Percentiles rank a stretch among this genome's conserved stretches.
Conservation (phyloP, 1,140 invertebrate species). For the Neelides sp. region DNA sequence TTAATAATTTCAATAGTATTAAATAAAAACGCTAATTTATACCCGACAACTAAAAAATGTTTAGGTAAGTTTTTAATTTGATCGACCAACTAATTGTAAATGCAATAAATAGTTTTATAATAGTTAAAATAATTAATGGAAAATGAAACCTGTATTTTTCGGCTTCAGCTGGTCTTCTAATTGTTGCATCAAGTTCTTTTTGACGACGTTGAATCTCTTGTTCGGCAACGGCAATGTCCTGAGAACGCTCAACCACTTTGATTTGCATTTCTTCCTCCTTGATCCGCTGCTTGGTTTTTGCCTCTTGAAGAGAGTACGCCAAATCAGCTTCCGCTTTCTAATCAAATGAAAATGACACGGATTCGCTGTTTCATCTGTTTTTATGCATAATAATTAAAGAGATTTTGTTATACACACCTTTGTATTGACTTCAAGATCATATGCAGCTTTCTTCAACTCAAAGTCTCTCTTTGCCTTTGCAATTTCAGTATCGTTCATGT, state of each 20-base stretch:
- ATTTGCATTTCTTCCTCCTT: constrained; percentile 97
- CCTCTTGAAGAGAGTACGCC: constrained; percentile 74
- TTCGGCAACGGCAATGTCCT: constrained; percentile 81
- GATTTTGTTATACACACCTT: constrained; percentile 56
- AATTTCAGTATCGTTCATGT: constrained; percentile 82
- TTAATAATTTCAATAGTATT: constrained; percentile 33
- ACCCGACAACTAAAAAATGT: background rate
- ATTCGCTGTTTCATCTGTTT: background rate
- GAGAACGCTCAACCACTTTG: constrained; percentile 78
- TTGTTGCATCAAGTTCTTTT: constrained; percentile 76
- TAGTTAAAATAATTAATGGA: no score
- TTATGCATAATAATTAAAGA: constrained; percentile 5
- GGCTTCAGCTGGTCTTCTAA: constrained; percentile 81
- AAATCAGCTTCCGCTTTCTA: constrained; percentile 84
- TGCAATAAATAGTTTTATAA: background rate
- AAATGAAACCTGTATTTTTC: constrained; percentile 61
- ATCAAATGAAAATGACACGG: no score
- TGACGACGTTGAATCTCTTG: constrained; percentile 75
- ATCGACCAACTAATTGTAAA: background rate
- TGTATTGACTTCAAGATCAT: constrained; percentile 92
- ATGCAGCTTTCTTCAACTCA: constrained; percentile 91
- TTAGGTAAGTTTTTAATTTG: background rate
- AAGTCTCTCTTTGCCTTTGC: constrained; percentile 89
- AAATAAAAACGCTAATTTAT: background rate
- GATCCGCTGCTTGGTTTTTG: constrained; percentile 88